phyloP scores from a whole-genome alignment of 2,797 vertebrate genomes.

The Odontamblyopus lacepedii region DNA sequence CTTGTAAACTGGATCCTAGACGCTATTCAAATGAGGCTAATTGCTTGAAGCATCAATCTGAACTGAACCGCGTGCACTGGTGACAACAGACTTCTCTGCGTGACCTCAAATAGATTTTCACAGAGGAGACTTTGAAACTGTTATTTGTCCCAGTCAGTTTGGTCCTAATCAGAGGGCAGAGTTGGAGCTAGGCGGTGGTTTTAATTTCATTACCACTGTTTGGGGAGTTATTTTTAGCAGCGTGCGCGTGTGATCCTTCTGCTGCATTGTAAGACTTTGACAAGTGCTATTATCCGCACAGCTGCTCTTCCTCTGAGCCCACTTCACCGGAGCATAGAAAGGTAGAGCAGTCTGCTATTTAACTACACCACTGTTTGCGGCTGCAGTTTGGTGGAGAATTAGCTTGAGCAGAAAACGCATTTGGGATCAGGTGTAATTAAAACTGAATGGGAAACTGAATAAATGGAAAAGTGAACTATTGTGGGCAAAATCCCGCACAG shows the following conservation, averaged over 20 bases:
- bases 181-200: constrained; percentile 34
- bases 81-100: constrained; percentile 5
- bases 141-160: constrained; percentile 57
- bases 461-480: neutral
- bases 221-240: constrained; percentile 63
- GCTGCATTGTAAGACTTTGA: constrained; percentile 62
- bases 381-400: constrained; percentile 28
- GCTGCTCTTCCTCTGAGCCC: constrained; percentile 54
- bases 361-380: constrained; percentile 38
- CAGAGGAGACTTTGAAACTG: constrained; percentile 49
- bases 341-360: constrained; percentile 48
- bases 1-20: neutral
- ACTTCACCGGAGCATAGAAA: constrained; percentile 59
- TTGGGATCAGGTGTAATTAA: constrained; percentile 14
- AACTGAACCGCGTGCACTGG: neutral
- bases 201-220: constrained; percentile 66
- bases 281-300: constrained; percentile 70
- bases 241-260: constrained; percentile 58
- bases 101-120: constrained; percentile 37
- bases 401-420: constrained; percentile 18
- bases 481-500: neutral
- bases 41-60: neutral
- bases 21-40: neutral
- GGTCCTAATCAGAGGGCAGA: constrained; percentile 57
- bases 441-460: neutral